A percentile compares a stretch with the other conserved stretches of the same genome.
Conservation (phyloP, 2,888 invertebrate genomes). For the Melipona bicolor region DNA sequence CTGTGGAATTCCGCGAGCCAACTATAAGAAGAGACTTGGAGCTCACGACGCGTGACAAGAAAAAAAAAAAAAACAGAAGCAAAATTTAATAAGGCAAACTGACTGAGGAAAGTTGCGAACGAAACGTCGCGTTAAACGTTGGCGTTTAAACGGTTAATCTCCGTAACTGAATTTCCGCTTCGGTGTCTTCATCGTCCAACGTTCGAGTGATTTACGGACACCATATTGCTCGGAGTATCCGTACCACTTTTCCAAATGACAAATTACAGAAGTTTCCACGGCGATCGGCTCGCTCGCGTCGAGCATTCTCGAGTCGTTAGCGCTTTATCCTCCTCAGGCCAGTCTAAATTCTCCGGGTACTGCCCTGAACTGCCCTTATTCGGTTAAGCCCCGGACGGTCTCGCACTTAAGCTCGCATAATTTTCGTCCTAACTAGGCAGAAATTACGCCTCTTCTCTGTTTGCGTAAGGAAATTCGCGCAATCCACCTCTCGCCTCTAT, state of each 20-base stretch:
- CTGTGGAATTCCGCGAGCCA: no score
- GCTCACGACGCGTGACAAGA: no score
- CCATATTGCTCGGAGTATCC: background rate
- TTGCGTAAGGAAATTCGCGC: conserved; percentile 74
- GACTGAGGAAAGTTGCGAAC: background rate
- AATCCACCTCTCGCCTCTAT: conserved; percentile 19
- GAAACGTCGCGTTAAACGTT: background rate
- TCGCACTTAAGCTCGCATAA: conserved; percentile 80
- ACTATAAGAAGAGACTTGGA: no score
- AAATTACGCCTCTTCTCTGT: conserved; percentile 76
- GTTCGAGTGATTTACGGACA: background rate
- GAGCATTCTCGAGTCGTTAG: conserved; percentile 64
- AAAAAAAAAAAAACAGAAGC: background rate
- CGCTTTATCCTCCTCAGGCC: conserved; percentile 41
- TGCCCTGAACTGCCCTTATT: conserved; percentile 68
- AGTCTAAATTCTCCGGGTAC: conserved; percentile 49
- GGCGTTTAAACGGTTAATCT: background rate
- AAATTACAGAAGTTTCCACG: conserved; percentile 35
- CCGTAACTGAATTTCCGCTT: background rate
- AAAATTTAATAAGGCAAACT: background rate
- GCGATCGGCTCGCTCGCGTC: conserved; percentile 31
- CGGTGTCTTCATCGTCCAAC: background rate
- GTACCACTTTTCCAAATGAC: conserved; percentile 27
- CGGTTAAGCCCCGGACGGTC: conserved; percentile 78
- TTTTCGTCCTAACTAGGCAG: conserved; percentile 77